Base-by-base conservation (phyloP, 1,140 invertebrate genomes). In the Polypedilum vanderplanki region DNA sequence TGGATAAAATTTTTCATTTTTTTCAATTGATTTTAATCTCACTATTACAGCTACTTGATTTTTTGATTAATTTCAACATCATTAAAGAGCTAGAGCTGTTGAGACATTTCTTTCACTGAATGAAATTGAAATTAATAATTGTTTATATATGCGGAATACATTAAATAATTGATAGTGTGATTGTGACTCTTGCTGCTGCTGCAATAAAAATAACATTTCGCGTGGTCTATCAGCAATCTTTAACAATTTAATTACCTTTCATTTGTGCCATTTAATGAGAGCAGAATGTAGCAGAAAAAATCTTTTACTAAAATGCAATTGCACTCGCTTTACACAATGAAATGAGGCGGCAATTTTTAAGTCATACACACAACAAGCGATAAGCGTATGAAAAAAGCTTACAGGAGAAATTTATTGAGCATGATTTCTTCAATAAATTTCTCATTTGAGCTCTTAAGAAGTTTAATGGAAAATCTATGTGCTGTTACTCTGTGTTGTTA, bases 341-440 rank as follows among this genome's bases (percentile, higher is more conserved):
- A 46, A 57, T n/a, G 46, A 57, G 46, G 46, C 46, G 46, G 46
- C 46, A 57, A 57, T 57, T 57, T 57, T 57, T 57, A 57, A 57
- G 46, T 57, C 46, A 12, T n/a, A n/a, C 15, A n/a, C 12, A 57
- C 46, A n/a, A 57, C n/a, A 57, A 57, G 46, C 12, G n/a, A 15
- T 46, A 46, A 15, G 8, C 8, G 46, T 15, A 57, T 12, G 46
- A 57, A 57, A 46, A 46, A 57, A 57, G 46, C n/a, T n/a, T 57
- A 4, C n/a, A 15, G n/a, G n/a, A 10, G 20, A 70, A 70, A 70
- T 70, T 70, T 70, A 70, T 70, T 70, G 65, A 70, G 20, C 65
- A 70, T 70, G 65, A 70, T 70, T 70, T 70, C 65, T 70, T 70
- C 65, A 70, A 70, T 70, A 70, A 70, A 70, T 70, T 70, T 18